Evolutionary conservation across 2,113 vertebrate species (phyloP).

Genomic region (Uropsilus gracilis): DNA sequence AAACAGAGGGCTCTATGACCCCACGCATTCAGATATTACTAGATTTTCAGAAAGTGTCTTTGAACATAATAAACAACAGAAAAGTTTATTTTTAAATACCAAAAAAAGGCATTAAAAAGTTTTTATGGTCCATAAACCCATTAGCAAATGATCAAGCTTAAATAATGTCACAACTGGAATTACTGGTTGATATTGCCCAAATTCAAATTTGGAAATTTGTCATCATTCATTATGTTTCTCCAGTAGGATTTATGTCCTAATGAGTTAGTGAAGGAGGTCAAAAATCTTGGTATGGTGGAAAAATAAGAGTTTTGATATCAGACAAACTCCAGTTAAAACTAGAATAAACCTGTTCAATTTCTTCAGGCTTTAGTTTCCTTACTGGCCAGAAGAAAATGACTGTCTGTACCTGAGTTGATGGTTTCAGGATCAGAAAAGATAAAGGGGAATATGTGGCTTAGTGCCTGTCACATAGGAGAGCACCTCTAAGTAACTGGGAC

Average conservation of each 20-base stretch:
- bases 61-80: background rate
- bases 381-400: constrained; percentile 9
- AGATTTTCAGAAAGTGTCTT: background rate
- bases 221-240: background rate
- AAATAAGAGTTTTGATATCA: background rate
- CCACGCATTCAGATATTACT: background rate
- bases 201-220: background rate
- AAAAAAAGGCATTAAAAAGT: background rate
- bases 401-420: background rate
- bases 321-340: background rate
- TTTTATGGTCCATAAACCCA: background rate
- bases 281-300: background rate
- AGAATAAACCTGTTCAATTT: background rate
- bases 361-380: background rate
- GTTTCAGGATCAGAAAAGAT: background rate
- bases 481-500: background rate
- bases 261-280: background rate
- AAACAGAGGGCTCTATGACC: background rate
- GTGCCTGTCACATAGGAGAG: background rate
- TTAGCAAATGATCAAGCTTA: background rate
- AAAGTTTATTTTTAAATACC: no score
- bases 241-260: background rate
- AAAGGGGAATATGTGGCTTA: background rate
- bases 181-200: background rate
- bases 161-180: background rate